Evolutionary conservation across 2,888 invertebrate species (phyloP), one percentile per base, ranked within the genome.

Genomic region (Pristionchus exspectatus): DNA sequence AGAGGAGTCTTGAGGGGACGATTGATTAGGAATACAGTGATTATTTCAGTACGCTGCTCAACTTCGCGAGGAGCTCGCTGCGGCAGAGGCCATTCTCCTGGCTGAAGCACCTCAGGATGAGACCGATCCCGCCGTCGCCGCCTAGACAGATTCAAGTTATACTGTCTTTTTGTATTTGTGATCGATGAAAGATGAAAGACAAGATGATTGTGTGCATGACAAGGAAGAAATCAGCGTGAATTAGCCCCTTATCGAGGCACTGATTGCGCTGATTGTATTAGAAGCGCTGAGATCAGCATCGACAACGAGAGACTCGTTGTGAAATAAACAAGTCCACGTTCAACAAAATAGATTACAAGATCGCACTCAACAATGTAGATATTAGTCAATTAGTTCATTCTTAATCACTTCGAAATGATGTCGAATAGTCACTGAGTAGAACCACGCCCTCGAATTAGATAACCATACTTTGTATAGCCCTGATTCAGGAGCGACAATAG

Each of bases 391-490:
- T 12, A 30, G 1, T 18, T 74, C 1, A 38, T 74, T 44, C 10
- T 74, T 74, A 21, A 33, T 74, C 21, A 74, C 74, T 74, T 74
- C 16, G 9, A 74, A 24, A 18, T 21, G 12, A 24, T 74, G 38
- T 33, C 38, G 74, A 74, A 74, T 74, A 4, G 38, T 38, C 33
- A 74, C 38, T 0, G 74, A 74, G 30, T 30, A 74, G 93, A 93
- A 94, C 94, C 94, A 94, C 14, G 93, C 91, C 16, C 92, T 91
- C 44, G 90, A 89, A 86, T 94, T 94, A 50, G 92, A 92, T 18
- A 94, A 90, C 94, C 94, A 93, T 24, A 94, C 84, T 77, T 92
- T 91, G 89, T 93, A 94, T 87, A 90, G 90, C 0, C 93, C 93
- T 56, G 91, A 81, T 74, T 90, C 87, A 9, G 83, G 66, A n/a